Evolutionary conservation across 2,113 vertebrate species (phyloP), one percentile per base, ranked within the genome.

Genomic region (Anoura caudifer): DNA sequence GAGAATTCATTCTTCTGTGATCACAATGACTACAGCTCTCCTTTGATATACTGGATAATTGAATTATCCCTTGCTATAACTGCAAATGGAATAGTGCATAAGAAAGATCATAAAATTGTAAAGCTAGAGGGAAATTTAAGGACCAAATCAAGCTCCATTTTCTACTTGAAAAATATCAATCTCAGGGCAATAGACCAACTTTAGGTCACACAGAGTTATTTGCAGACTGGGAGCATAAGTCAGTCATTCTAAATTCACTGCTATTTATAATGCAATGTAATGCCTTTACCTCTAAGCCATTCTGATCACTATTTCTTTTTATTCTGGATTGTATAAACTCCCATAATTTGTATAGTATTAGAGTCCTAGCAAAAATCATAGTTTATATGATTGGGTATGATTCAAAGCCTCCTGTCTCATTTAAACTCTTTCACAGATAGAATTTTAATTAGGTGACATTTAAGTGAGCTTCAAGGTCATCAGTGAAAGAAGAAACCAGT

Each of bases 401-500:
- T 69, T 36, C 88, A 83, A 38, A 72, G 17, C n/a, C 61, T 63
- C 31, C 20, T 89, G 33, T 88, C 10, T 59, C 36, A 41, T 65
- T 75, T 81, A 28, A 70, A 22, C 47, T n/a, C 52, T 73, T 26
- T 31, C 83, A 70, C 7, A 52, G 45, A 31, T 19, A 75, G 47
- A 36, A 67, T 69, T 93, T 91, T 85, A 67, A 96, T 81, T 31
- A 75, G 15, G 36, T 93, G 45, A 61, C n/a, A 89, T 56, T 91
- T 61, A 92, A 81, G 86, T 12, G 14, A 76, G 22, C 13, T 70
- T 65, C 26, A 33, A 56, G 61, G n/a, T 89, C 84, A 86, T 59
- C 14, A 14, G 52, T n/a, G 69, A 31, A 87, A 69, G 8, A 88
- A 84, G 31, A 81, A 88, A 85, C 54, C 59, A 54, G 33, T 33